phyloP scores from a whole-genome alignment of 2,888 invertebrate genomes.

The Coleophora deauratella region DNA sequence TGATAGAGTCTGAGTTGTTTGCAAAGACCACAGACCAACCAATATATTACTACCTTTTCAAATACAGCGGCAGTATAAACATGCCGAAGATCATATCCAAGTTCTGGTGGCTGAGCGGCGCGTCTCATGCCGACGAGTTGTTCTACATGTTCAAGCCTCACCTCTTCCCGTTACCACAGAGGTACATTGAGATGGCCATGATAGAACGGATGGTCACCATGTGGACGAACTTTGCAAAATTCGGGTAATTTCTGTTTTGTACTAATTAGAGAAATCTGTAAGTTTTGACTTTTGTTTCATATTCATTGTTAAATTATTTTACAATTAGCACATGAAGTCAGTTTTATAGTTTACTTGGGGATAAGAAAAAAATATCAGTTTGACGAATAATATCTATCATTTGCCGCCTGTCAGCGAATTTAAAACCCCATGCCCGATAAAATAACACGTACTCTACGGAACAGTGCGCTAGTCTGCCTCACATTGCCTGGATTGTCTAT shows the following conservation, averaged over 20 bases:
- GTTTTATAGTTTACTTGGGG: too few relatives aligned
- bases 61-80: conserved; percentile 52
- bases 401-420: too few relatives aligned
- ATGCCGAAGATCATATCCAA: conserved; percentile 53
- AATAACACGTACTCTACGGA: too few relatives aligned
- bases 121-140: conserved; percentile 60
- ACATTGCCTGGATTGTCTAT: too few relatives aligned
- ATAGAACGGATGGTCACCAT: conserved; percentile 50
- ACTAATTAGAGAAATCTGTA: too few relatives aligned
- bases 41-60: conserved; percentile 57
- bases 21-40: conserved; percentile 45
- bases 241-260: conserved; percentile 33
- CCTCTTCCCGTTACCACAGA: conserved; percentile 47
- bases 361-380: too few relatives aligned
- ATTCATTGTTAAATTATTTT: too few relatives aligned
- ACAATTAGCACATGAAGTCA: too few relatives aligned
- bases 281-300: too few relatives aligned
- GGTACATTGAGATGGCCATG: conserved; percentile 43
- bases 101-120: conserved; percentile 38
- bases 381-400: too few relatives aligned
- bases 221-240: conserved; percentile 68
- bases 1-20: conserved; percentile 50
- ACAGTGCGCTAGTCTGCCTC: too few relatives aligned
- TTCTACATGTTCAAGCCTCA: conserved; percentile 62
- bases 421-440: too few relatives aligned